Conservation (phyloP, 2,797 vertebrate genomes). For the Tamandua tetradactyla region DNA sequence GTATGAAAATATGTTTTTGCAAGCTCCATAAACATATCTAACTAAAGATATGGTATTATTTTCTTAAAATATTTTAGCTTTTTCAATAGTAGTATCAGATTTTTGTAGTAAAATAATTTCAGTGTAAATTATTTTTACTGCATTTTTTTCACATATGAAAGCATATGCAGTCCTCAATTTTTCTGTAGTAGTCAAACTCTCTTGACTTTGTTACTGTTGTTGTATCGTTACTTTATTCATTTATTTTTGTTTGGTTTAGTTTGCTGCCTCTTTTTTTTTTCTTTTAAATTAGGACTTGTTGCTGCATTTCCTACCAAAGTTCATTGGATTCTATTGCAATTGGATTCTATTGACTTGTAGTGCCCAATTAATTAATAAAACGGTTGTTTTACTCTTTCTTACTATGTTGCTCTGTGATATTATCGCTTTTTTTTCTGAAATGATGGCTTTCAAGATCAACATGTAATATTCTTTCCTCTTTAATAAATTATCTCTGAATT, state of each 20-base stretch:
- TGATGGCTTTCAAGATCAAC: not conserved
- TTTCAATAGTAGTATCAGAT: not conserved
- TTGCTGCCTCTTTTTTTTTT: not conserved
- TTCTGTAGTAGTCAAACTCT: not conserved
- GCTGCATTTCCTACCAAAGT: not conserved
- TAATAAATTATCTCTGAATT: conserved; percentile 26
- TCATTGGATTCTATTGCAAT: not conserved
- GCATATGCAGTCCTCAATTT: not conserved
- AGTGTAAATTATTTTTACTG: not conserved
- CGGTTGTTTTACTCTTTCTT: not conserved
- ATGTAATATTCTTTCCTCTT: not conserved
- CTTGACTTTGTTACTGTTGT: not conserved
- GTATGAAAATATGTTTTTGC: not conserved
- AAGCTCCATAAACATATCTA: not conserved
- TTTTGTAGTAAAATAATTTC: not conserved
- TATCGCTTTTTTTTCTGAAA: not conserved
- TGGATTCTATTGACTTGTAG: not conserved
- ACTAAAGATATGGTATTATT: not conserved
- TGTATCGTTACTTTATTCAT: not conserved
- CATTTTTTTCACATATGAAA: not conserved
- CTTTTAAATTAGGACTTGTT: not conserved
- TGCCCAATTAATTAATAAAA: not conserved
- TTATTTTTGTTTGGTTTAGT: not conserved
- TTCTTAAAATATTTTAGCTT: not conserved
- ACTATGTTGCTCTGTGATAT: not conserved